Base-by-base conservation (phyloP, 2,888 invertebrate genomes). In the Drosophila monieri region DNA sequence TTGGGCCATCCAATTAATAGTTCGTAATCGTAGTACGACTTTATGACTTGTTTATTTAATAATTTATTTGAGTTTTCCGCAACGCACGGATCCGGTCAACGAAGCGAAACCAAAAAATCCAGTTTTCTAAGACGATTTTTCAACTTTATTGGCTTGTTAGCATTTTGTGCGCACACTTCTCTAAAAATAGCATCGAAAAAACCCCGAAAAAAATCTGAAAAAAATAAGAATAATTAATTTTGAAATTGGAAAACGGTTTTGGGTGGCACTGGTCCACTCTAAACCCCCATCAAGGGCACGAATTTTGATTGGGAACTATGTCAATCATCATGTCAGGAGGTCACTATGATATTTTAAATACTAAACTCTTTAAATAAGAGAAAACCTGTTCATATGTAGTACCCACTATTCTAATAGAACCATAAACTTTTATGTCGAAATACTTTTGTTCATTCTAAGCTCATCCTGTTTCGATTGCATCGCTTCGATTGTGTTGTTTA, bases 41-140 rank as follows among this genome's bases (percentile, higher is more conserved):
- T 78, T 56, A 73, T 55, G 69, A 75, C 54, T 77, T 73, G 74
- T 73, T 85, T 77, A 83, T 77, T 78, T 57, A 69, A 79, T 64
- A 70, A 70, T 55, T 67, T 56, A 69, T 73, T 67, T 52, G 54
- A 83, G 67, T 81, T 81, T 81, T 81, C 86, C 84, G 86, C 68
- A 69, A 61, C 44, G 41, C 48, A 15, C 2, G 30, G 41, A 52
- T 64, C 62, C 62, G 64, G 64, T 52, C 62, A 52, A 35, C 49
- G 6, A 48, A n/a, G 9, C 27, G 12, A 43, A 21, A 43, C 21
- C 43, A 1, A 18, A 21, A 43, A 30, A 52, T 18, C 64, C 30
- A 37, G 62, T 64, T 64, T 52, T 14, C 18, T 21, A 32, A 48
- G 60, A 60, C 41, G 41, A 61, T 60, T 61, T 61, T 61, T 61